Evolutionary conservation across 2,888 invertebrate genomes (phyloP), one percentile per base, ranked within the genome.

Genomic region (Rhorus exstirpatorius): DNA sequence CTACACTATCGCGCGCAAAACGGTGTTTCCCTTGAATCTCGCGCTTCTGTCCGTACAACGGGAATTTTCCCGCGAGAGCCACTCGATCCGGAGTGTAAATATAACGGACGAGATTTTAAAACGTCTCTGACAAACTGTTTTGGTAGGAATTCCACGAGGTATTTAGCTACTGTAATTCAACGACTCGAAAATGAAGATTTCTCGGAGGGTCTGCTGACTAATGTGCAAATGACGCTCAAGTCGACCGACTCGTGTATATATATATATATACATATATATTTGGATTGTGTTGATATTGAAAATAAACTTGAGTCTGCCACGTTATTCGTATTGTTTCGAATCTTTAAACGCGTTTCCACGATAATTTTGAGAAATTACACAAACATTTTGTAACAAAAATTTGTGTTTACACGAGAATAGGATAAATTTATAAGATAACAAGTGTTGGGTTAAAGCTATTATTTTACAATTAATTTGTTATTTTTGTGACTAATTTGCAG

Each of bases 291-390:
- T 53, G 21, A 55, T 38, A 21, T 68, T 38, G 14, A 17, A 44
- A 70, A n/a, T 41, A 3, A 55, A 55, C 55, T 70, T 70, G 70
- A 70, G 38, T 70, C n/a, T 70, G 70, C 70, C 70, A 70, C 70
- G 55, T 55, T 26, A n/a, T 12, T 26, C 44, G 70, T 44, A 17
- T 24, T 26, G 10, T 26, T 44, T 44, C 24, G 3, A 24, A 44
- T 24, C 21, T n/a, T 63, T 31, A 19, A 10, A 24, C 24, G 21
- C 53, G 3, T 31, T n/a, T n/a, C n/a, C n/a, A n/a, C n/a, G n/a
- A n/a, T n/a, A n/a, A n/a, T n/a, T n/a, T n/a, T n/a, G n/a, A n/a
- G n/a, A n/a, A n/a, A n/a, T n/a, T n/a, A n/a, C n/a, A n/a, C n/a
- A n/a, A n/a, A n/a, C n/a, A n/a, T n/a, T n/a, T n/a, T n/a, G n/a